A percentile compares a stretch with the other conserved stretches of the same genome.
Evolutionary conservation across 2,888 invertebrate genomes (phyloP).

Genomic region (Schizaphis graminum): DNA sequence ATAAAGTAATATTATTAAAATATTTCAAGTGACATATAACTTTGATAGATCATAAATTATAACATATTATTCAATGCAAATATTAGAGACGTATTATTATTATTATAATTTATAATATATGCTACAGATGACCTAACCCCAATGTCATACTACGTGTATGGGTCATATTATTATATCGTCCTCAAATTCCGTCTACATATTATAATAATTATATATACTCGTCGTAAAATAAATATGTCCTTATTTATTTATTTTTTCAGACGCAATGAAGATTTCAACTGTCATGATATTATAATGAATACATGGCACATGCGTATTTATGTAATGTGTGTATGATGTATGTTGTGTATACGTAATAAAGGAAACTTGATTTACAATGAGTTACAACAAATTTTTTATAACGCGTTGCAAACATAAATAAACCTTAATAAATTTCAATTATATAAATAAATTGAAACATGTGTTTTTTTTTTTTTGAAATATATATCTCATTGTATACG

Average conservation of each 20-base stretch:
- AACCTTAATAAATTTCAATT: neutral
- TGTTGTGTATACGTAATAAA: neutral
- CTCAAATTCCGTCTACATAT: neutral
- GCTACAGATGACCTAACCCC: neutral
- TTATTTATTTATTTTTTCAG: neutral
- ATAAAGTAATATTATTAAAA: neutral
- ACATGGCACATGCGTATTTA: neutral
- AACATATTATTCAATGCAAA: neutral
- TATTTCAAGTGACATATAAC: neutral
- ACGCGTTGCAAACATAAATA: neutral
- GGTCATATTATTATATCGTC: neutral
- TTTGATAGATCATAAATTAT: neutral
- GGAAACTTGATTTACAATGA: conserved; percentile 22
- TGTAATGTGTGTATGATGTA: neutral
- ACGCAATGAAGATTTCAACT: conserved; percentile 21
- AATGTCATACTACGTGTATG: neutral
- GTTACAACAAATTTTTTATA: neutral
- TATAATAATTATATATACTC: neutral
- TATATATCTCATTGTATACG: neutral
- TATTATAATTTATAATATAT: too few relatives aligned
- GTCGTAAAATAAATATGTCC: neutral
- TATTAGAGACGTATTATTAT: neutral
- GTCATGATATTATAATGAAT: neutral
- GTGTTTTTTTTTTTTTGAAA: neutral
- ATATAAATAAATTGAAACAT: neutral